Evolutionary conservation across 2,113 vertebrate species (phyloP), one percentile per base, ranked within the genome.

Genomic region (Ammodytes marinus): DNA sequence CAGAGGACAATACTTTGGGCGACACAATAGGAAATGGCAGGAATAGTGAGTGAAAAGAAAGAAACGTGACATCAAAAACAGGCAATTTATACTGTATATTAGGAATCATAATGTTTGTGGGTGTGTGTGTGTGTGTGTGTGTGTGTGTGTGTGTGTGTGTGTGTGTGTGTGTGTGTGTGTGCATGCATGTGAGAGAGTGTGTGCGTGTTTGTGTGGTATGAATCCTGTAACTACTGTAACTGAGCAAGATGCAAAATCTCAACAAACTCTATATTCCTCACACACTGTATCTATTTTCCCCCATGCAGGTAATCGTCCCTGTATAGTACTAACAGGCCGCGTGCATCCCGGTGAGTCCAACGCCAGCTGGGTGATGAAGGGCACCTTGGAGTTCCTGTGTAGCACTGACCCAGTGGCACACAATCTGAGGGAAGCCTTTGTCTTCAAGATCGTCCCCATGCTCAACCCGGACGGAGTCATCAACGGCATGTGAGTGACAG

Each of bases 271-370:
- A 1, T 1, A 4, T 64, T n/a, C n/a, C n/a, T n/a, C n/a, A n/a
- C n/a, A n/a, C 1, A 27, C n/a, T 65, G 60, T 4, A 5, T 74
- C 10, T 19, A 6, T 49, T 2, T 75, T 4, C 77, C 6, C 63
- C 52, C 49, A 49, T 77, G 1, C 90, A 99, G 98, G 92, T 50
- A 95, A 63, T 43, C 97, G 97, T 3, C 96, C 95, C 0, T 97
- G 93, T 4, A 95, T 98, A 37, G 94, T 99, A 47, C 93, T 99
- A 27, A 96, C 95, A 0, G 96, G 96, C 2, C 94, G 97, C 0
- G 97, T 99, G 27, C 98, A 99, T 80, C 97, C 98, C 0, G 97
- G 98, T 0, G 98, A 99, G 88, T 97, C 97, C 85, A 99, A 99
- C 40, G 93, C 97, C 85, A 99, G 97, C 27, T 99, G 97, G 98